Base-by-base conservation (phyloP, 2,113 vertebrate genomes). In the Excalfactoria chinensis region DNA sequence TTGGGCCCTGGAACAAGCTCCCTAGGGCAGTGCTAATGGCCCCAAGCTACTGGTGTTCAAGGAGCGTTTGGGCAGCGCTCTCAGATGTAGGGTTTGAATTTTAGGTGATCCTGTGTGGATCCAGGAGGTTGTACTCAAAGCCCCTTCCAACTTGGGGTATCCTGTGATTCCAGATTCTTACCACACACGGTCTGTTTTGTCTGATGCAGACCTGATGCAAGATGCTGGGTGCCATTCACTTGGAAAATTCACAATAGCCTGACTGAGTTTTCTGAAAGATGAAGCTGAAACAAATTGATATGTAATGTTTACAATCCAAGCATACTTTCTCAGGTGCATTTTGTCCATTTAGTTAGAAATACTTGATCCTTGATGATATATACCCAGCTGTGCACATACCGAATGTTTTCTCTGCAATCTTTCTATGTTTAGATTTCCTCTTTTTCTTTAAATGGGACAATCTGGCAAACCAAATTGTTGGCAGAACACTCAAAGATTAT, bases 261-360 rank as follows among this genome's bases (percentile, higher is more conserved):
- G n/a, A 25, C 21, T 73, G 51, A 26, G 63, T 51, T 16, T 80
- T 80, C 16, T 48, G 28, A 59, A 76, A 86, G 32, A 75, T 32
- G 8, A 46, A 37, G 43, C 43, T 76, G 56, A 67, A 20, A 63
- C 12, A 62, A 69, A 66, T 48, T 43, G 35, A 55, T 46, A n/a
- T 75, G 3, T 70, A 43, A 26, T 59, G 5, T 6, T 56, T 58
- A 26, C 22, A 81, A 71, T 58, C 2, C 20, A 53, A 26, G 46
- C 14, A 30, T 53, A 9, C 0, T 4, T 77, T 86, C 89, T 26
- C 11, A 0, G 34, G 0, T 17, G 3, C 30, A 12, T 40, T 58
- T 37, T 62, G 44, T 85, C 9, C n/a, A 8, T 46, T 66, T 20
- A 48, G 7, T 55, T 76, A 17, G n/a, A 60, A 68, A 46, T 28